Conservation (phyloP, 2,113 vertebrate genomes). For the Probosciger aterrimus region DNA sequence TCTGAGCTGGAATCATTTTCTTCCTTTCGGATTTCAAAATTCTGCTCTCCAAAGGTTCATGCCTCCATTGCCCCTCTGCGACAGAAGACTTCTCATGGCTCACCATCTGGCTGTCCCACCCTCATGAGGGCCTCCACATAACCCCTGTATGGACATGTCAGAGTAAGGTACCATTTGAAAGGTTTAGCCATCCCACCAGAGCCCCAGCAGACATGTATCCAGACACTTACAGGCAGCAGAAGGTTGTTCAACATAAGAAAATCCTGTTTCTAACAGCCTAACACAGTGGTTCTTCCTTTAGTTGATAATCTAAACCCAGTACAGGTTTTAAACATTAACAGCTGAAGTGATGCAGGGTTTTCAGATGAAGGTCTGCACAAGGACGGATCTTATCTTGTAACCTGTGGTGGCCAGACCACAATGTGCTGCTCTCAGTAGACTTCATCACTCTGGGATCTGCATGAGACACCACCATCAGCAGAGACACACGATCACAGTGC, state of each 20-base stretch:
- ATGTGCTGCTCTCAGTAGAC: accelerated
- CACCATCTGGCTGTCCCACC: accelerated
- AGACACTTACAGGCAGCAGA: accelerated
- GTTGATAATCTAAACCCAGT: accelerated
- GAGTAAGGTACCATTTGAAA: neutral
- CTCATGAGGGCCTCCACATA: accelerated
- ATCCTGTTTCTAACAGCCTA: neutral
- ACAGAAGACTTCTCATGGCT: too few relatives aligned
- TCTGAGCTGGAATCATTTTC: neutral
- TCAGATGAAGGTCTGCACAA: accelerated
- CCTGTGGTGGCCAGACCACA: neutral
- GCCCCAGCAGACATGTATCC: neutral
- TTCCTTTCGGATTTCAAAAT: neutral
- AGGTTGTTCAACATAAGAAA: neutral
- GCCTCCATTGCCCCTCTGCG: accelerated
- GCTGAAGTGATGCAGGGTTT: neutral
- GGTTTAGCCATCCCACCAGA: neutral
- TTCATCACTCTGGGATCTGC: neutral
- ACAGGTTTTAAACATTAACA: accelerated
- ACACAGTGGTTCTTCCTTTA: accelerated
- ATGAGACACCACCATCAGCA: accelerated
- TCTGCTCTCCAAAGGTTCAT: neutral
- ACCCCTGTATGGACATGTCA: neutral
- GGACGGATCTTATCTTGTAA: too few relatives aligned
- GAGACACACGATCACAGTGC: accelerated